Percentiles rank a stretch among this genome's conserved stretches.
phyloP scores from a whole-genome alignment of 2,797 vertebrate species.

The Pangasius macronema region DNA sequence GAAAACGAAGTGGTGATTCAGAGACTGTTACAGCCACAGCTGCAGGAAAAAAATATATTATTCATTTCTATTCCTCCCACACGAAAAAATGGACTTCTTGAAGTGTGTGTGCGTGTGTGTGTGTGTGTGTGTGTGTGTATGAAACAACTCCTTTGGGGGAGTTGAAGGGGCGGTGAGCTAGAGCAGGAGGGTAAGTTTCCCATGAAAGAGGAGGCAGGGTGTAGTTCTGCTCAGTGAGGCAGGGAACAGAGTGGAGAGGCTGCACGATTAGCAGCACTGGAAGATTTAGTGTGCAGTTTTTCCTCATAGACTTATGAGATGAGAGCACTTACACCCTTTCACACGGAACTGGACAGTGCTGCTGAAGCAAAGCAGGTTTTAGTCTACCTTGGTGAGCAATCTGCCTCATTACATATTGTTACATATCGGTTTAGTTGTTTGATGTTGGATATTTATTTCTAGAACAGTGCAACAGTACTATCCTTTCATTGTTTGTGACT shows the following conservation, averaged over 20 bases:
- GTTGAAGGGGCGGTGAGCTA: slow-evolving; percentile 24
- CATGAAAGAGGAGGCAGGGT: slow-evolving; percentile 43
- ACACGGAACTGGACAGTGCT: slow-evolving; percentile 36
- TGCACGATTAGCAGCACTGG: neutral
- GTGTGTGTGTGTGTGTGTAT: slow-evolving; percentile 6
- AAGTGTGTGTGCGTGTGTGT: neutral
- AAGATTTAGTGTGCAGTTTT: slow-evolving; percentile 9
- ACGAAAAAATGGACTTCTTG: slow-evolving; percentile 20
- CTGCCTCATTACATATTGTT: slow-evolving; percentile 23
- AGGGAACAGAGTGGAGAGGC: slow-evolving; percentile 7
- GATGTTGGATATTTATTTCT: neutral
- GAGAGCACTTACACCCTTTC: slow-evolving; percentile 50
- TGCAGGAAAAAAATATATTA: slow-evolving; percentile 30
- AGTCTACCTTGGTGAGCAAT: slow-evolving; percentile 50
- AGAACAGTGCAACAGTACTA: neutral
- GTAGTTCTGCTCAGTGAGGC: slow-evolving; percentile 17
- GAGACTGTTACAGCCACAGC: slow-evolving; percentile 33
- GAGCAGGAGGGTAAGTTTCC: slow-evolving; percentile 44
- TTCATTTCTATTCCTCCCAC: slow-evolving; percentile 31
- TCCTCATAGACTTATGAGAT: slow-evolving; percentile 32
- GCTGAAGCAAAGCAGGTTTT: slow-evolving; percentile 43
- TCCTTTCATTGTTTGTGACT: neutral
- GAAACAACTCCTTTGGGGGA: slow-evolving; percentile 33
- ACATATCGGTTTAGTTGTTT: neutral
- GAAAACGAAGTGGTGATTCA: slow-evolving; percentile 21